phyloP scores from a whole-genome alignment of 2,888 invertebrate genomes.

The Oxyteleia sp. region DNA sequence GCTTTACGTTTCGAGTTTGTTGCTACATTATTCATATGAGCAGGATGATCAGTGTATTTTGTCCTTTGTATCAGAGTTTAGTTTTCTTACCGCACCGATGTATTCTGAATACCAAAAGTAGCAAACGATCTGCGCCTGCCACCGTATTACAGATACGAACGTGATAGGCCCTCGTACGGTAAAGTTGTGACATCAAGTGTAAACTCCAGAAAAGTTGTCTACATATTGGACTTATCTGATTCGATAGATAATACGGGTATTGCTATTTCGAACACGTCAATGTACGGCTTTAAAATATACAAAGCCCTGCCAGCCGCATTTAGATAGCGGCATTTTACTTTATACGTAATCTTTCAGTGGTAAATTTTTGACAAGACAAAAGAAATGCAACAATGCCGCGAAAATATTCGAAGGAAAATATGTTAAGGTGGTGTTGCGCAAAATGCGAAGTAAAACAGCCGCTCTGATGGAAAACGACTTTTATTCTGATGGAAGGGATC shows the following conservation, averaged over 20 bases:
- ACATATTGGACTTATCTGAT: slow-evolving; percentile 57
- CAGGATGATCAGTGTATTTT: slow-evolving; percentile 19
- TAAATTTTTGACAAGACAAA: slow-evolving; percentile 51
- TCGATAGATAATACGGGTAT: slow-evolving; percentile 59
- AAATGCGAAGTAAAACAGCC: slow-evolving; percentile 36
- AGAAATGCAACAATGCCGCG: slow-evolving; percentile 25
- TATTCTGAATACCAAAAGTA: slow-evolving; percentile 53
- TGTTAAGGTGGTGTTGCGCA: slow-evolving; percentile 21
- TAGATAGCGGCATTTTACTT: slow-evolving; percentile 44
- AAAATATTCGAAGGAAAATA: slow-evolving; percentile 35
- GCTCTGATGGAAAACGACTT: slow-evolving; percentile 36
- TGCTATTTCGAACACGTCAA: slow-evolving; percentile 63
- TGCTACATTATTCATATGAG: slow-evolving; percentile 20
- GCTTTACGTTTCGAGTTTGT: slow-evolving; percentile 5
- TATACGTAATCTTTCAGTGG: slow-evolving; percentile 37
- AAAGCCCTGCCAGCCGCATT: slow-evolving; percentile 33
- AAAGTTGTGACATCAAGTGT: slow-evolving; percentile 67
- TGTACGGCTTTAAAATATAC: slow-evolving; percentile 50
- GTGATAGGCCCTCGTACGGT: slow-evolving; percentile 52
- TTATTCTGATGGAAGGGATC: slow-evolving; percentile 37
- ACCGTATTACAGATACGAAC: slow-evolving; percentile 61
- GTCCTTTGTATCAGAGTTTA: slow-evolving; percentile 26
- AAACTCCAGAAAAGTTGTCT: slow-evolving; percentile 61
- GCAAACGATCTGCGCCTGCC: slow-evolving; percentile 47
- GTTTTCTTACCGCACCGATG: slow-evolving; percentile 27